Percentiles rank a stretch among this genome's conserved stretches.
Evolutionary conservation across 2,113 vertebrate species (phyloP).

Genomic region (Suncus etruscus): DNA sequence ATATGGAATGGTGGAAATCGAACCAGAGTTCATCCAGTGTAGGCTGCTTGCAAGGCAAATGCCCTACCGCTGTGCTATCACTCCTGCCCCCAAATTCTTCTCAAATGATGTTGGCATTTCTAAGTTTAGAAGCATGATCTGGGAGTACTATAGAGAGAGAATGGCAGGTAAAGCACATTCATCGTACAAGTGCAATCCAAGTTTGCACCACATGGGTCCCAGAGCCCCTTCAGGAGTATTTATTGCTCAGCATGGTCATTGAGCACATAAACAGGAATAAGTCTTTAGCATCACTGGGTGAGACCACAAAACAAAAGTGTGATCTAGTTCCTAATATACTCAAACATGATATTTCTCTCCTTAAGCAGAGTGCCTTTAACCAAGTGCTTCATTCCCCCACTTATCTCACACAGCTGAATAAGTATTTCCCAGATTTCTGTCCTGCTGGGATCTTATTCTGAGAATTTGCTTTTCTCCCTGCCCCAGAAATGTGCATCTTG

Average conservation of each 20-base stretch:
- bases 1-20: too few relatives aligned
- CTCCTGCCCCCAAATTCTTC: background rate
- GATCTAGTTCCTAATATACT: background rate
- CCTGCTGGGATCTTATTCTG: background rate
- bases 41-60: too few relatives aligned
- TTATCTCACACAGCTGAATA: background rate
- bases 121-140: constrained; percentile 7
- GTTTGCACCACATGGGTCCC: too few relatives aligned
- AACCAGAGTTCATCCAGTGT: too few relatives aligned
- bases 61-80: too few relatives aligned
- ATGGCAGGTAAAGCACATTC: too few relatives aligned
- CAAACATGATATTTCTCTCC: background rate
- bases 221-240: too few relatives aligned
- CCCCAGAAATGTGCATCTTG: background rate
- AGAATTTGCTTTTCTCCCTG: background rate
- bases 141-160: too few relatives aligned
- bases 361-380: background rate
- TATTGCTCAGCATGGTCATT: too few relatives aligned
- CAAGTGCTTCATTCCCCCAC: constrained; percentile 22
- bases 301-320: background rate
- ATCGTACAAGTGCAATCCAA: too few relatives aligned
- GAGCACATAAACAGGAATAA: too few relatives aligned
- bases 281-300: too few relatives aligned
- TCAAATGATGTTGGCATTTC: background rate
- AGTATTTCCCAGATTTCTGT: background rate